A percentile compares a stretch with the other conserved stretches of the same genome.
Conservation (phyloP, 1,140 invertebrate genomes). For the Caenorhabditis briggsae region DNA sequence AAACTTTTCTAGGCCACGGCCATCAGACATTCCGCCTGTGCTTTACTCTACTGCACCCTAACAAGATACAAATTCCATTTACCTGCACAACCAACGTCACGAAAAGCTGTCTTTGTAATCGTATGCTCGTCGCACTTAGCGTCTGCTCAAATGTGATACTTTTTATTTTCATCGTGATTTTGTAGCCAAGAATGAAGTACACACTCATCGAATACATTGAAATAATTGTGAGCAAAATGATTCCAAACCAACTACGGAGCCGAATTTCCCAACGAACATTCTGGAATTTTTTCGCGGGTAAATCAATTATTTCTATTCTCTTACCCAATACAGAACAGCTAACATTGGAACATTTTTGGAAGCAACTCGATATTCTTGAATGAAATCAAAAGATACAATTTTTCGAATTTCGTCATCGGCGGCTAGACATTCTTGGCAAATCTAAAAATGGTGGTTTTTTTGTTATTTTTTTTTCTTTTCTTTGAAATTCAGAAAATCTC, state of each 20-base stretch:
- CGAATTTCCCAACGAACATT: background rate
- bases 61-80: no score
- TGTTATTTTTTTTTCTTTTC: no score
- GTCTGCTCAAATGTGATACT: background rate
- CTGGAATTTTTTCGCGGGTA: background rate
- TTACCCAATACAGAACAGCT: background rate
- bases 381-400: background rate
- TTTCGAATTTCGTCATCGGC: conserved; percentile 14
- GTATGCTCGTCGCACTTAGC: background rate
- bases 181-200: conserved; percentile 21
- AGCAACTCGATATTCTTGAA: background rate
- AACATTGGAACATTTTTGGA: background rate
- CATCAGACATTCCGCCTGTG: background rate
- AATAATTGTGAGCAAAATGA: conserved; percentile 6
- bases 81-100: background rate
- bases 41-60: no score
- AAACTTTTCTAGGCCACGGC: background rate
- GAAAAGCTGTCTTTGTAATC: conserved; percentile 15
- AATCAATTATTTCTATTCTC: background rate
- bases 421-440: background rate
- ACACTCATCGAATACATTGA: background rate
- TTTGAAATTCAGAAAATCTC: no score
- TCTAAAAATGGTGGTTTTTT: no score
- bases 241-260: conserved; percentile 22
- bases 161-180: background rate